Percentiles rank a stretch among this genome's conserved stretches.
phyloP scores from a whole-genome alignment of 1,140 invertebrate genomes.

The Dinoponera quadriceps region DNA sequence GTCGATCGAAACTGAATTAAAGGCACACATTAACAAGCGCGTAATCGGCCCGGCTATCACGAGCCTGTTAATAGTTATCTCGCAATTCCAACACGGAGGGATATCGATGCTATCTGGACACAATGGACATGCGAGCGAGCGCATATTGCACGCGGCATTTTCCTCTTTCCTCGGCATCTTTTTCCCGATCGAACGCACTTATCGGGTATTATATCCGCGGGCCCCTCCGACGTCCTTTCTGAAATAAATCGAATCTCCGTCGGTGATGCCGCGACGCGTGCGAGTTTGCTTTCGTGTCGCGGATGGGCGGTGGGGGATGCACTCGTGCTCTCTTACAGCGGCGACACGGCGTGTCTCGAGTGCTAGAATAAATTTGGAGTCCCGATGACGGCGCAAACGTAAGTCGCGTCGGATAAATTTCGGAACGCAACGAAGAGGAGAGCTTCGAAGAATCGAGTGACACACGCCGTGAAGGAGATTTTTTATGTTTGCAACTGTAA shows the following conservation, averaged over 20 bases:
- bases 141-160: constrained; percentile 30
- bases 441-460: too few relatives aligned
- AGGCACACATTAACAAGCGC: neutral
- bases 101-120: constrained; percentile 28
- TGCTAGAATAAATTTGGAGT: constrained; percentile 1
- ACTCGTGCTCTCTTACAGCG: neutral
- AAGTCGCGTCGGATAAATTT: too few relatives aligned
- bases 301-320: neutral
- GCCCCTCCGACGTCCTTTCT: neutral
- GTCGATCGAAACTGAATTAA: neutral
- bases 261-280: neutral
- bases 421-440: too few relatives aligned
- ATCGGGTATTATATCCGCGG: constrained; percentile 38
- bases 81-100: neutral
- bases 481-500: too few relatives aligned
- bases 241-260: constrained; percentile 41
- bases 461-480: too few relatives aligned
- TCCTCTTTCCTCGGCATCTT: constrained; percentile 16
- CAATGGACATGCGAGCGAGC: constrained; percentile 6
- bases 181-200: constrained; percentile 45
- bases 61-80: constrained; percentile 17
- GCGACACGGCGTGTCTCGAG: neutral
- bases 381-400: too few relatives aligned
- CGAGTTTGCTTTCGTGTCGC: neutral
- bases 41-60: constrained; percentile 3